These are phyloP conservation scores for Seriola aureovittata DNA, from an alignment of 2,113 vertebrate genomes.

Conservation along the genomic window DNA sequence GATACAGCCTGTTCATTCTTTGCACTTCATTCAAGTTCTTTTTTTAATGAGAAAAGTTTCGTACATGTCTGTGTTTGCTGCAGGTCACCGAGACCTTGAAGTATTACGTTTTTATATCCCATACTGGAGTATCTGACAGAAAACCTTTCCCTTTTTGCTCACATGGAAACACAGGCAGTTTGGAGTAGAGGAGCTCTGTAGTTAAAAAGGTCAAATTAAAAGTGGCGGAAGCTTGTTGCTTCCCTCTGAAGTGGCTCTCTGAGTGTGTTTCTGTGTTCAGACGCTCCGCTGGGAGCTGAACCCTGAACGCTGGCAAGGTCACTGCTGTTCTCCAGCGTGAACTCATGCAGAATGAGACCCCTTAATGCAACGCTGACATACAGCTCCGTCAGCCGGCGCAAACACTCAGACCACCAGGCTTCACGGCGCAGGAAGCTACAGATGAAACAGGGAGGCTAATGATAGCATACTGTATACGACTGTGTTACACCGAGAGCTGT, in stretches of 20 bases:
- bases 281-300: conserved; percentile 64
- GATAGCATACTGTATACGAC: neutral
- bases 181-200: neutral
- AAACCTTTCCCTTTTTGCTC: neutral
- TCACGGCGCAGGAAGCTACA: neutral
- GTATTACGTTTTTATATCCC: neutral
- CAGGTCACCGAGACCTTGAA: neutral
- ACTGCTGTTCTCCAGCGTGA: conserved; percentile 38
- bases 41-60: neutral
- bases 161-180: neutral
- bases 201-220: conserved; percentile 49
- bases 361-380: conserved; percentile 32
- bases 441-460: neutral
- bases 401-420: neutral
- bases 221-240: conserved; percentile 34
- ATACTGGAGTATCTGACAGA: neutral
- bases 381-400: conserved; percentile 17
- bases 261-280: conserved; percentile 74
- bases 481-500: too few relatives aligned
- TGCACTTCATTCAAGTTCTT: neutral
- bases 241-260: conserved; percentile 58
- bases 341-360: conserved; percentile 65
- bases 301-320: conserved; percentile 51
- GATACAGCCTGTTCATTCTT: neutral
- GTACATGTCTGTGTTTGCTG: neutral